Percentiles rank a stretch among this genome's conserved stretches.
Conservation (phyloP, 1,140 invertebrate species). For the Drosophila pachea region DNA sequence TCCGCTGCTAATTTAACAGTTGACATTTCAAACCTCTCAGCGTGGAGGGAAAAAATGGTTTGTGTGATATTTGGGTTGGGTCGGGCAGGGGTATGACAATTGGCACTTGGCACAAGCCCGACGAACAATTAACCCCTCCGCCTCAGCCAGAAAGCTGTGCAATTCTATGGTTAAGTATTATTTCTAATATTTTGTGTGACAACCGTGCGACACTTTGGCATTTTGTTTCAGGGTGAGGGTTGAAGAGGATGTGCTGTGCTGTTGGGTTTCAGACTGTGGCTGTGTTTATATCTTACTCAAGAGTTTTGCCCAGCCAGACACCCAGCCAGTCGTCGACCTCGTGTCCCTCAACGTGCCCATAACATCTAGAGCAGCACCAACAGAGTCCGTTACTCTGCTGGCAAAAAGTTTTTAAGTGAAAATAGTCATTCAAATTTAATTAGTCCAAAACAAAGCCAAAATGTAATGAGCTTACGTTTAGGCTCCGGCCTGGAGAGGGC, state of each 20-base stretch:
- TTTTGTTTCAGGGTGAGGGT: constrained; percentile 31
- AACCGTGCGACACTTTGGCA: constrained; percentile 74
- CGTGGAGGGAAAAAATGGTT: constrained; percentile 7
- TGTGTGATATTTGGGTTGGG: too few species aligned
- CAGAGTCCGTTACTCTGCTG: constrained; percentile 37
- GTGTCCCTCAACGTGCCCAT: not conserved
- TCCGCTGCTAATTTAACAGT: constrained; percentile 59
- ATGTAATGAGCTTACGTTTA: constrained; percentile 76
- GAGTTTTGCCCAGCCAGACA: constrained; percentile 43
- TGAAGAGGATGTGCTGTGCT: not conserved
- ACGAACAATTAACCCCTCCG: constrained; percentile 61
- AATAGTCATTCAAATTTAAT: constrained; percentile 78
- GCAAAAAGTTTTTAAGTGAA: constrained; percentile 76
- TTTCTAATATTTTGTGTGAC: constrained; percentile 77
- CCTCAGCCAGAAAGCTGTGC: constrained; percentile 58
- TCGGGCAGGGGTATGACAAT: not conserved
- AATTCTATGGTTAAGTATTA: constrained; percentile 77
- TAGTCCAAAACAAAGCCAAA: constrained; percentile 77
- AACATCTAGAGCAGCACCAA: constrained; percentile 25
- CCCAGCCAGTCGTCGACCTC: constrained; percentile 25
- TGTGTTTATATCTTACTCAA: constrained; percentile 72
- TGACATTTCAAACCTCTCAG: constrained; percentile 44
- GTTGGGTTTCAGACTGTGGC: too few species aligned
- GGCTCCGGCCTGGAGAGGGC: constrained; percentile 13
- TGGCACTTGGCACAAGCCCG: constrained; percentile 19